Evolutionary conservation across 2,113 vertebrate genomes (phyloP), one percentile per base, ranked within the genome.

Genomic region (Rhinopithecus roxellana): DNA sequence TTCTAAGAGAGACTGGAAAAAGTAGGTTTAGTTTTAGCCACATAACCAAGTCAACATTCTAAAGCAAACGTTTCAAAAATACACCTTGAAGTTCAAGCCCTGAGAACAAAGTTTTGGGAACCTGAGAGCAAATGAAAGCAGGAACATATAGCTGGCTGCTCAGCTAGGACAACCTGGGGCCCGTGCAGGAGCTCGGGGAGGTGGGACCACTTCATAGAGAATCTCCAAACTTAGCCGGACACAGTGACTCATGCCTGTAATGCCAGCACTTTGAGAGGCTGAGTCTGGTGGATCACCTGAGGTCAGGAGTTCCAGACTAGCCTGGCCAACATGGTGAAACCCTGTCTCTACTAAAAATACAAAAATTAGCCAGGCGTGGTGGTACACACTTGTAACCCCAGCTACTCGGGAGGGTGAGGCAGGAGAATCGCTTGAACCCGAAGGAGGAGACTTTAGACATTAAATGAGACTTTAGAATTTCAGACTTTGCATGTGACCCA

Each of bases 21-120:
- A 77, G 59, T 11, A 70, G 35, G 59, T 40, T 96, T 96, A 81
- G 57, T 93, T 96, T 93, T 88, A 93, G 93, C 90, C 92, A 74
- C 92, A 79, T n/a, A 95, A 95, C 79, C 84, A 78, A 85, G 77
- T 78, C 89, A 93, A 80, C 83, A 69, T 45, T 11, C 67, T 89
- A 96, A 96, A 93, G 75, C 82, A 95, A 97, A 96, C 9, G 23
- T 64, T 93, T 72, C 38, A 57, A 89, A 97, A 95, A 89, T 74
- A 96, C 27, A 95, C 70, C 52, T 96, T 90, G 45, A 52, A 52
- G 57, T 74, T 67, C 14, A 50, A 78, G 72, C 59, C 40, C 48
- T 55, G 86, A 16, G 18, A 96, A 25, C 67, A 75, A 61, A 43
- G 48, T 43, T 87, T 93, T 30, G 72, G 79, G 83, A 85, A 84